These are phyloP conservation scores for Nannoperca australis DNA, from an alignment of 2,797 vertebrate genomes.

Conservation along the genomic window DNA sequence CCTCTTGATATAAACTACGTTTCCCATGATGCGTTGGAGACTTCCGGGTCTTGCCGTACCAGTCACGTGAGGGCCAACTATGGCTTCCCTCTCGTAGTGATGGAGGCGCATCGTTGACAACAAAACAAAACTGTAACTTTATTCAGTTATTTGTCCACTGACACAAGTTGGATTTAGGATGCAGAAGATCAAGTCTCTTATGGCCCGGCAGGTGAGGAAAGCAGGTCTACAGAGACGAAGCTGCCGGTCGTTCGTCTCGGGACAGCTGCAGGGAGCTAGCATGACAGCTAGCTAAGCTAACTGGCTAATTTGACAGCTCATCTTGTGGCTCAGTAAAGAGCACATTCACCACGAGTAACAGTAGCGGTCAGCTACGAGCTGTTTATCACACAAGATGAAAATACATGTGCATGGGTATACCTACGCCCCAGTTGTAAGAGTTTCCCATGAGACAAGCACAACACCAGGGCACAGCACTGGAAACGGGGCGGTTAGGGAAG, in stretches of 20 bases:
- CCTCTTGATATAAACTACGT: constrained; percentile 72
- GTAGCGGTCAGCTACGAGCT: not conserved
- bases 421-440: too few relatives aligned
- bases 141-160: not conserved
- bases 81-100: constrained; percentile 86
- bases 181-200: constrained; percentile 99
- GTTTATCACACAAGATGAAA: not conserved
- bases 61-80: constrained; percentile 87
- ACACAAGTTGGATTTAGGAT: constrained; percentile 74
- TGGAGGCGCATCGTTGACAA: constrained; percentile 67
- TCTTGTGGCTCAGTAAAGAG: constrained; percentile 28
- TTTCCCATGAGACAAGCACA: not conserved
- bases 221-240: not conserved
- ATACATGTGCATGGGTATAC: too few relatives aligned
- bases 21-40: constrained; percentile 79
- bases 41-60: not conserved
- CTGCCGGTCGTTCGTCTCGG: constrained; percentile 19
- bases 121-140: constrained; percentile 48
- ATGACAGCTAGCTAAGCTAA: constrained; percentile 67
- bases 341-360: not conserved
- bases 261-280: constrained; percentile 63
- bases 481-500: constrained; percentile 63
- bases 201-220: constrained; percentile 94
- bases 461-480: constrained; percentile 22
- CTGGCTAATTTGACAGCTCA: constrained; percentile 75